Base-by-base conservation (phyloP, 1,140 invertebrate species). In the Penaeus vannamei region DNA sequence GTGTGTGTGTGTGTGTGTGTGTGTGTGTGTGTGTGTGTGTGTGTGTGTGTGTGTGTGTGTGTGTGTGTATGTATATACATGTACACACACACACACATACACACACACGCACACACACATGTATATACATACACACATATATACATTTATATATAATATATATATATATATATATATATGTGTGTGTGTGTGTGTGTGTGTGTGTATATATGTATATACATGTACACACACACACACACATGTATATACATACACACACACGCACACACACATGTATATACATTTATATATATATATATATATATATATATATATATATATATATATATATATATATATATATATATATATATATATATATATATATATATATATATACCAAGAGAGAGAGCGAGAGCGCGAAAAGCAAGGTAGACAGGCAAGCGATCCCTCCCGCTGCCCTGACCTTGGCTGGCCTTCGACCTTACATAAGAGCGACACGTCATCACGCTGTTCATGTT, bases 301-400 rank as follows among this genome's bases (percentile, higher is more conserved):
- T 66, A 66, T 26, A 66, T 66, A 66, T 26, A 66, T 66, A 66
- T 66, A 66, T 26, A 66, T 66, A 66, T 66, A 66, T 66, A 66
- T 7, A 66, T 7, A 66, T 7, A 66, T 5, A 3, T 66, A 66
- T 7, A 66, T 66, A 7, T 66, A 7, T 66, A 7, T 66, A 66
- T 66, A 66, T 66, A 66, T 66, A 66, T 7, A 66, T 3, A 66
- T 66, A 66, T 66, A 66, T 66, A 66, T 66, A 66, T 66, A 66
- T 66, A 66, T 66, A 66, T 66, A 66, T 66, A 66, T 66, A 66
- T 66, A 66, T 66, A 66, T 66, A 53, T 10, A 46, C 3, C 3
- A 10, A 46, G 42, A 46, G 42, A 46, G 42, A 46, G 42, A 46
- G 42, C 3, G 42, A 46, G 42, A 46, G 42, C 3, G 42, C 3